phyloP scores from a whole-genome alignment of 2,113 vertebrate genomes.

The Ibidorhyncha struthersii region DNA sequence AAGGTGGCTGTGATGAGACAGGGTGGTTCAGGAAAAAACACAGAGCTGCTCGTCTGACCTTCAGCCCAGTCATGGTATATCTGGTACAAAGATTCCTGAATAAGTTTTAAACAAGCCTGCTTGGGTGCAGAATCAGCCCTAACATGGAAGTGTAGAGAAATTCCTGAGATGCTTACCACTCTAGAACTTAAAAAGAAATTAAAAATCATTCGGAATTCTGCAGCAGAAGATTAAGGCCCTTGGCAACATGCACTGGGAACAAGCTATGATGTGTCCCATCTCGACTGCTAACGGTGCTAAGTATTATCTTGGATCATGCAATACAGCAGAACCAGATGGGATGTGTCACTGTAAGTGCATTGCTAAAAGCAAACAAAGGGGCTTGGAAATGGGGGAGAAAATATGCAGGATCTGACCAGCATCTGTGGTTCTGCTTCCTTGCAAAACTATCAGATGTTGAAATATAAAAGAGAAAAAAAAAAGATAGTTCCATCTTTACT shows the following conservation, averaged over 20 bases:
- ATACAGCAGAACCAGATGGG: conserved; percentile 41
- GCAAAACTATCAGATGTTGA: not conserved
- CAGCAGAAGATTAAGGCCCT: not conserved
- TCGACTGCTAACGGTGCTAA: not conserved
- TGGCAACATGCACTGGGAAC: not conserved
- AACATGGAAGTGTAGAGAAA: not conserved
- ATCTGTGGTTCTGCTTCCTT: not conserved
- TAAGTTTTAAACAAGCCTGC: not conserved
- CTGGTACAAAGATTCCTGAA: not conserved
- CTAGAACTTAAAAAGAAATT: not conserved
- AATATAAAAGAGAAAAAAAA: not conserved
- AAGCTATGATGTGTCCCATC: not conserved
- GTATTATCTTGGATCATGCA: not conserved
- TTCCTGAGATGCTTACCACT: not conserved
- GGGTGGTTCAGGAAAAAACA: not conserved
- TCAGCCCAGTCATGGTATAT: not conserved
- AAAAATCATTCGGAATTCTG: not conserved
- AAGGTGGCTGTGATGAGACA: not conserved
- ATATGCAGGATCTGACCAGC: not conserved
- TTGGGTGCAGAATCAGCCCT: not conserved
- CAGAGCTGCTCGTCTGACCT: not conserved
- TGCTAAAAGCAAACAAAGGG: not conserved
- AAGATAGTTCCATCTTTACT: not conserved
- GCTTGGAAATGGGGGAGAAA: not conserved
- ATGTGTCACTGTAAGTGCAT: not conserved